These are phyloP conservation scores for Malurus elegans DNA, from an alignment of 2,113 vertebrate genomes.

Conservation along the genomic window DNA sequence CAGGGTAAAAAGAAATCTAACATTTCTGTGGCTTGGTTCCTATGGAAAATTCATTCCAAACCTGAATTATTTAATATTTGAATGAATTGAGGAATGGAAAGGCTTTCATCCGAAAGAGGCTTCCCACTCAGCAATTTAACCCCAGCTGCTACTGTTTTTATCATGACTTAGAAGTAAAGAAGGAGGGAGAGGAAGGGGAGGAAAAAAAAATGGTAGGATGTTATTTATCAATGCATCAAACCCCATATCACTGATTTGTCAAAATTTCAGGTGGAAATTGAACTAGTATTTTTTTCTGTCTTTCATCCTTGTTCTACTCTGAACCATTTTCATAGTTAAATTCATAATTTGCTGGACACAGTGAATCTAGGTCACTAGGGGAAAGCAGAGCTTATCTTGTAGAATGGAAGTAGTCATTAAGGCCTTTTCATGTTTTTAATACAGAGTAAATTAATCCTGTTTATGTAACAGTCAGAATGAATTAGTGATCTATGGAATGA, in stretches of 20 bases:
- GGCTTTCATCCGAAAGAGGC: not conserved
- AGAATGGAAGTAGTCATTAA: not conserved
- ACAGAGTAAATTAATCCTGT: not conserved
- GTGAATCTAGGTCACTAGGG: not conserved
- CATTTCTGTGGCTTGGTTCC: not conserved
- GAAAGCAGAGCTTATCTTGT: not conserved
- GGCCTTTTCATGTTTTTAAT: not conserved
- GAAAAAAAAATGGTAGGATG: not conserved
- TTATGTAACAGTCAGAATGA: not conserved
- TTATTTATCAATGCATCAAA: not conserved
- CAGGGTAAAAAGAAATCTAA: not conserved
- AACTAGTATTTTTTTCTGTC: not conserved
- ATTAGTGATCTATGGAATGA: not conserved
- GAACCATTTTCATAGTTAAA: not conserved
- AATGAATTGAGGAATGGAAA: not conserved
- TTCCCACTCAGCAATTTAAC: not conserved
- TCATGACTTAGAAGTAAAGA: not conserved
- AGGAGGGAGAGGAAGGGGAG: accelerated
- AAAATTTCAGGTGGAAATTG: not conserved
- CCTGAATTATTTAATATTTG: not conserved
- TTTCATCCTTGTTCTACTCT: not conserved
- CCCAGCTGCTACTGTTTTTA: not conserved
- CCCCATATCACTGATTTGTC: not conserved
- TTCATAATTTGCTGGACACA: not conserved
- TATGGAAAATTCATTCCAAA: not conserved